A percentile compares a stretch with the other conserved stretches of the same genome.
Conservation (phyloP, 1,140 invertebrate species). For the Drosophila eugracilis region DNA sequence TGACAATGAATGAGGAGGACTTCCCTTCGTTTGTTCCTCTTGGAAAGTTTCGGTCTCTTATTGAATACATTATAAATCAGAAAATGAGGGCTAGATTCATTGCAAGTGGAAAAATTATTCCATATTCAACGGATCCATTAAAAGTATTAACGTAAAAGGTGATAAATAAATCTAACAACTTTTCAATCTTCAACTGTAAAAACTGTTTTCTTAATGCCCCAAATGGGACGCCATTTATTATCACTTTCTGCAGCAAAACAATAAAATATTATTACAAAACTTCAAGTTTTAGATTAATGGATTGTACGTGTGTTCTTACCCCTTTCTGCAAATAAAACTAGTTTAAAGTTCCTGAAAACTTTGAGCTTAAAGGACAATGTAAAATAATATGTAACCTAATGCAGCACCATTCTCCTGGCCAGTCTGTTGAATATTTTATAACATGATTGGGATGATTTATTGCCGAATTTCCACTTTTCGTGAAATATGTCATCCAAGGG, state of each 20-base stretch:
- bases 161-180: background rate
- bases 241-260: background rate
- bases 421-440: conserved; percentile 8
- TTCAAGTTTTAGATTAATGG: background rate
- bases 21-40: conserved; percentile 42
- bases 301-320: background rate
- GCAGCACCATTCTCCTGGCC: background rate
- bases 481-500: conserved; percentile 15
- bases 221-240: background rate
- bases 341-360: too few relatives aligned
- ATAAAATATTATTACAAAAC: background rate
- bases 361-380: too few relatives aligned
- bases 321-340: background rate
- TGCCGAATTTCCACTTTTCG: conserved; percentile 7
- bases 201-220: background rate
- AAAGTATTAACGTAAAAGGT: background rate
- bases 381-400: background rate
- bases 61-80: conserved; percentile 21
- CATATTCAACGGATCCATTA: background rate
- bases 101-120: conserved; percentile 5
- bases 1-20: conserved; percentile 41
- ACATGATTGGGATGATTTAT: conserved; percentile 10
- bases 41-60: conserved; percentile 26
- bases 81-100: conserved; percentile 14
- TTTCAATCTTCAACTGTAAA: too few relatives aligned